Evolutionary conservation across 2,113 vertebrate genomes (phyloP), one percentile per base, ranked within the genome.

Genomic region (Passer montanus): DNA sequence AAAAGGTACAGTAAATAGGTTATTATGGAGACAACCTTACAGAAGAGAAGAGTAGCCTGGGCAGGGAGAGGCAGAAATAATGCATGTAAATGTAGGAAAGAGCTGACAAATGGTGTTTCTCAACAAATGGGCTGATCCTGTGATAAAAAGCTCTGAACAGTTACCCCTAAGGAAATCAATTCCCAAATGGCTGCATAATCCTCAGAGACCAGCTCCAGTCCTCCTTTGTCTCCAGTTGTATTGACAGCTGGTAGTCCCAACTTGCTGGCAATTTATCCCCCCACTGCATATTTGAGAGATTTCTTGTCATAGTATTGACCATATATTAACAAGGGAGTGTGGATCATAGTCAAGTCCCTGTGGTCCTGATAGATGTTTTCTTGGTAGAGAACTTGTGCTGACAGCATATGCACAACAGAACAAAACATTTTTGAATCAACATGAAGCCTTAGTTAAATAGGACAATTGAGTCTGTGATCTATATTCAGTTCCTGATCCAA

Each of bases 171-270:
- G 70, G 86, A 97, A 97, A 94, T 97, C 81, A 95, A 90, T 97
- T 96, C 97, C 94, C 95, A 94, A 95, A 90, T 85, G 96, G 24
- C 50, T 90, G 35, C 69, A 33, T 78, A 92, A 80, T 94, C 92
- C 94, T 95, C 49, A 0, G 39, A 93, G 95, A 69, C 68, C 55
- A 82, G 66, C 81, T 92, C 83, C 50, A 67, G 72, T 64, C 82
- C 17, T 96, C 81, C 87, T 96, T 96, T 94, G 90, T 96, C 80
- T 97, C 81, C 95, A 95, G 95, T 95, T 96, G 86, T 91, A 93
- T 94, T 96, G 97, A 95, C 96, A 98, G 96, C 90, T 97, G 95
- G 97, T 92, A 94, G 89, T 95, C 96, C 62, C 77, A 82, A 78
- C 92, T 96, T 96, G 50, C 43, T n/a, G 41, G 88, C 72, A 80